Evolutionary conservation across 92 coral and sea anemone species (phyloP).

Genomic region (Epizoanthus scotinus): DNA sequence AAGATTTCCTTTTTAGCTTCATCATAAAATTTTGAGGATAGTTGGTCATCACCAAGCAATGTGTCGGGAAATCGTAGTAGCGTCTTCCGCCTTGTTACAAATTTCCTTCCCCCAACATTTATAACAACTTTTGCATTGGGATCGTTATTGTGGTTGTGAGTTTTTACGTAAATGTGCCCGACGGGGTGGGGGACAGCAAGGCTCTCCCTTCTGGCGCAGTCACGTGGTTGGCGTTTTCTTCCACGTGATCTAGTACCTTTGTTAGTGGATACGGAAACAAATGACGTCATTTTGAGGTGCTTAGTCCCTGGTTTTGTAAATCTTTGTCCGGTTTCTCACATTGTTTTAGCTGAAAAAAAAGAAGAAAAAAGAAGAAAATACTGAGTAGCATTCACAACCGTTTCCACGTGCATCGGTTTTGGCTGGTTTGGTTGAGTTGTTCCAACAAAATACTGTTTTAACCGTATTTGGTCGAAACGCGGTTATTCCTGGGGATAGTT

Average conservation of each 20-base stretch:
- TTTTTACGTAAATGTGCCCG: not conserved
- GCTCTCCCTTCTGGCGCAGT: conserved; percentile 6
- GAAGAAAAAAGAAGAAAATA: not conserved
- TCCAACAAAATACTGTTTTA: too few species aligned
- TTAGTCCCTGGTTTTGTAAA: not conserved
- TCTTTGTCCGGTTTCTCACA: not conserved
- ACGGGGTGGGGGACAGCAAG: not conserved
- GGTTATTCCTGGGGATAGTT: too few species aligned
- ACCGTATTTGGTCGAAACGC: too few species aligned
- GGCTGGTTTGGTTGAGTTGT: too few species aligned
- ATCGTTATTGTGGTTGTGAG: conserved; percentile 7
- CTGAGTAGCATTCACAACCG: too few species aligned
- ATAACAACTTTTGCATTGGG: conserved; percentile 74
- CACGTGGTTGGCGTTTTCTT: conserved; percentile 1
- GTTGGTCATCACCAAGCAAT: conserved; percentile 80
- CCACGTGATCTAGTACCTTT: conserved; percentile 22
- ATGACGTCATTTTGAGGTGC: conserved; percentile 26
- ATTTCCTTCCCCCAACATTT: conserved; percentile 92
- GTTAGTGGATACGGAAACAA: not conserved
- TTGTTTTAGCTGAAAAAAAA: conserved; percentile 17
- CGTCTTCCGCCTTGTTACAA: conserved; percentile 88
- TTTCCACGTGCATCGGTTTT: too few species aligned
- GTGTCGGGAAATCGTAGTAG: conserved; percentile 87
- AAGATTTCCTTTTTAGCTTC: conserved; percentile 83
- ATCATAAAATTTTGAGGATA: conserved; percentile 79